These are phyloP conservation scores for Phalera bucephala DNA, from an alignment of 2,888 invertebrate genomes.

Conservation along the genomic window DNA sequence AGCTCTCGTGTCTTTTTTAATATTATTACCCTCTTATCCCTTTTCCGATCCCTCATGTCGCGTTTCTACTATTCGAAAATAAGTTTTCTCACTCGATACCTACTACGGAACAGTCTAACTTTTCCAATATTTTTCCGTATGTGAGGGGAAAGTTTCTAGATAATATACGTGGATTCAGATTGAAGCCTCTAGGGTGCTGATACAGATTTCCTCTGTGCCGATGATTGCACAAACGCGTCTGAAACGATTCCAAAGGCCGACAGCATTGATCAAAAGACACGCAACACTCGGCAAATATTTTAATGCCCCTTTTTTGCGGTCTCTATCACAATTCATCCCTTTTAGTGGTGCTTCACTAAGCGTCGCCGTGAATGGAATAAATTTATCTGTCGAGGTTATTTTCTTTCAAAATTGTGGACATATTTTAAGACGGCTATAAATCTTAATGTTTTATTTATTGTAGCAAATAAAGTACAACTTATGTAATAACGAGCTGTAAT, in stretches of 20 bases:
- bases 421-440: too few relatives aligned
- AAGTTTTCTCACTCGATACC: slow-evolving; percentile 21
- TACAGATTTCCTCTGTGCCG: slow-evolving; percentile 46
- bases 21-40: slow-evolving; percentile 28
- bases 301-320: slow-evolving; percentile 41
- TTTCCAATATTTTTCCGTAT: slow-evolving; percentile 46
- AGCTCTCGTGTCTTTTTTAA: slow-evolving; percentile 31
- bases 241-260: slow-evolving; percentile 39
- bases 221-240: slow-evolving; percentile 62
- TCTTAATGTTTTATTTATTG: too few relatives aligned
- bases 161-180: slow-evolving; percentile 32
- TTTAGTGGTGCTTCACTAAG: slow-evolving; percentile 35
- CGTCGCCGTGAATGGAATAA: slow-evolving; percentile 32
- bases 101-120: slow-evolving; percentile 32
- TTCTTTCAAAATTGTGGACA: too few relatives aligned
- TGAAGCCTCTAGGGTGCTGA: slow-evolving; percentile 31
- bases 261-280: slow-evolving; percentile 51
- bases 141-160: slow-evolving; percentile 33
- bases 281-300: slow-evolving; percentile 42
- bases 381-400: slow-evolving; percentile 9
- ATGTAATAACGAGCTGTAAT: too few relatives aligned
- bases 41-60: slow-evolving; percentile 12
- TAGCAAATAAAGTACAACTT: too few relatives aligned
- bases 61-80: slow-evolving; percentile 20
- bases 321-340: slow-evolving; percentile 38